Evolutionary conservation across 2,888 invertebrate species (phyloP).

Genomic region (Eretmocerus hayati): DNA sequence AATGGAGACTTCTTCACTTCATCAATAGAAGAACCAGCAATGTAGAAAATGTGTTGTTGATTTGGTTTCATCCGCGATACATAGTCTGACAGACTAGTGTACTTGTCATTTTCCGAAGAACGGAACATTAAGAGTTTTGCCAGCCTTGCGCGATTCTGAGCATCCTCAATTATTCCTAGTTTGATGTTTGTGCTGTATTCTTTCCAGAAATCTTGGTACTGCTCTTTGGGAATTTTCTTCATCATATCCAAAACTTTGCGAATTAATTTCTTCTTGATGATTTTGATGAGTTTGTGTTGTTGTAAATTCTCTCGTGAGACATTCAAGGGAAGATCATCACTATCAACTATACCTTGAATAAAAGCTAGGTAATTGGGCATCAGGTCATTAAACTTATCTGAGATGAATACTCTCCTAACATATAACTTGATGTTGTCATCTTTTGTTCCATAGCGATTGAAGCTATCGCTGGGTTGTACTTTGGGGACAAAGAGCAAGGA

Average conservation of each 20-base stretch:
- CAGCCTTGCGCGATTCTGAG: slow-evolving; percentile 88
- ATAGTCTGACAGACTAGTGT: slow-evolving; percentile 80
- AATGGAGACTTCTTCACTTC: slow-evolving; percentile 92
- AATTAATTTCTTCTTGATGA: slow-evolving; percentile 97
- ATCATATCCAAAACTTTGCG: slow-evolving; percentile 97
- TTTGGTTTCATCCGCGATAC: slow-evolving; percentile 90
- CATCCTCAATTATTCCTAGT: slow-evolving; percentile 95
- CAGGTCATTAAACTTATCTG: slow-evolving; percentile 99
- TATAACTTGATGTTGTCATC: slow-evolving; percentile 94
- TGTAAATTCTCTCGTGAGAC: slow-evolving; percentile 99
- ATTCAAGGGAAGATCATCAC: slow-evolving; percentile 95
- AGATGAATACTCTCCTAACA: slow-evolving; percentile 97
- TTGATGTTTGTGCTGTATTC: slow-evolving; percentile 98
- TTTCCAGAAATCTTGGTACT: slow-evolving; percentile 94
- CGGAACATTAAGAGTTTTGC: slow-evolving; percentile 91
- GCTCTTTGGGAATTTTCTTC: slow-evolving; percentile 86
- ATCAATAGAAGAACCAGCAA: slow-evolving; percentile 79
- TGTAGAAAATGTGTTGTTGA: slow-evolving; percentile 93
- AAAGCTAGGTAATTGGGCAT: slow-evolving; percentile 97
- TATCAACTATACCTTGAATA: slow-evolving; percentile 95
- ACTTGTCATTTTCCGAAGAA: slow-evolving; percentile 63
- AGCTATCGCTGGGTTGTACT: slow-evolving; percentile 84
- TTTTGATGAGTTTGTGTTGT: slow-evolving; percentile 98
- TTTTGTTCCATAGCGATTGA: slow-evolving; percentile 92
- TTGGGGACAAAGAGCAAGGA: slow-evolving; percentile 90